phyloP scores from a whole-genome alignment of 2,113 vertebrate species.

The Archocentrus centrarchus region DNA sequence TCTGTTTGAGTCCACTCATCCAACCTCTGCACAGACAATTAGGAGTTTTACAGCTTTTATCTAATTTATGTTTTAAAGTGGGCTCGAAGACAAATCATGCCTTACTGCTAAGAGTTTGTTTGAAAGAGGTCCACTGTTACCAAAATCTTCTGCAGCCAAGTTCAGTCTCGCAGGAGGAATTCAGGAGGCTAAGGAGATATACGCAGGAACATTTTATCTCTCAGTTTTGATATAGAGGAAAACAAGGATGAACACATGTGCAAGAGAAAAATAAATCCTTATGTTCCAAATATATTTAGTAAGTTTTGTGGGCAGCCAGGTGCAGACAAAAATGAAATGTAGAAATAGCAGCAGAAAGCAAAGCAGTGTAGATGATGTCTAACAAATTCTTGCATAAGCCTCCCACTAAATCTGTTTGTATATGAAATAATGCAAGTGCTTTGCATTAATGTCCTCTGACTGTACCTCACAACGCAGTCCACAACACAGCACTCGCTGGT shows the following conservation, averaged over 20 bases:
- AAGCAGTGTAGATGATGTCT: background rate
- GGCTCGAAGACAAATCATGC: no score
- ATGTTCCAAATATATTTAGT: background rate
- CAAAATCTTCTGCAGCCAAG: background rate
- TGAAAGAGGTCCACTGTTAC: background rate
- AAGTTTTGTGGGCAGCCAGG: background rate
- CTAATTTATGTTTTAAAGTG: background rate
- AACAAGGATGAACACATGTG: background rate
- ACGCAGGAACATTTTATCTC: background rate
- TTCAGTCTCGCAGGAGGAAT: background rate
- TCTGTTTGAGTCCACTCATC: background rate
- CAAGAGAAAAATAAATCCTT: background rate
- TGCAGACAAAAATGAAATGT: background rate
- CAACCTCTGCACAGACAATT: background rate
- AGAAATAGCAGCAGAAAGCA: background rate
- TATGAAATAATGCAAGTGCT: background rate
- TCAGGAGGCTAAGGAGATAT: background rate
- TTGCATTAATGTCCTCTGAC: background rate
- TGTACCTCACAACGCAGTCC: background rate
- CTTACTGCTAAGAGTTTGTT: background rate
- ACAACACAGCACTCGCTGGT: slow-evolving; percentile 1
- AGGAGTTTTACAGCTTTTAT: background rate
- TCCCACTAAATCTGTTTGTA: background rate
- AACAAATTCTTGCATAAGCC: background rate
- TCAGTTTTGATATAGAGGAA: background rate